These are phyloP conservation scores for Chrysomallon squamiferum DNA, from an alignment of 1,140 invertebrate genomes.

Conservation along the genomic window DNA sequence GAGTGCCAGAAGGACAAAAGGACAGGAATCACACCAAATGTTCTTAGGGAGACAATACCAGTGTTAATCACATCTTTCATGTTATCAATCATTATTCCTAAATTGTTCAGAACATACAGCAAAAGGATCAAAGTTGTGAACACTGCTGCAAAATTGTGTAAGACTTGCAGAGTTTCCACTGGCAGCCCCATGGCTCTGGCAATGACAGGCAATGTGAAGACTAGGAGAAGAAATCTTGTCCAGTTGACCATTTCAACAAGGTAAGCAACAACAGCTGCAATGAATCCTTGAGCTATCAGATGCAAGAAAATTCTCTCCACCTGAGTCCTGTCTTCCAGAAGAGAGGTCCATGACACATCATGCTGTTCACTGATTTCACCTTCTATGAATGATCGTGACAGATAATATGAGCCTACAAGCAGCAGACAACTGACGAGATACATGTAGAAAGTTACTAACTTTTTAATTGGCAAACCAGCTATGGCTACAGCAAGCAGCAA, in stretches of 20 bases:
- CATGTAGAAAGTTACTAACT: slow-evolving; percentile 67
- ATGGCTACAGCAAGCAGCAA: slow-evolving; percentile 65
- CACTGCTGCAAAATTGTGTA: slow-evolving; percentile 66
- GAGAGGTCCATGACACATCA: slow-evolving; percentile 37
- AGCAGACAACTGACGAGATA: slow-evolving; percentile 65
- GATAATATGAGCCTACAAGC: slow-evolving; percentile 61
- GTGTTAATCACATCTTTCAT: slow-evolving; percentile 53
- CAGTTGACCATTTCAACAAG: slow-evolving; percentile 65
- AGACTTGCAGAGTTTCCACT: slow-evolving; percentile 59
- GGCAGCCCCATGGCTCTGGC: slow-evolving; percentile 64
- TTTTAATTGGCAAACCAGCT: slow-evolving; percentile 65
- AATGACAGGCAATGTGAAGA: slow-evolving; percentile 66
- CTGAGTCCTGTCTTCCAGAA: slow-evolving; percentile 47
- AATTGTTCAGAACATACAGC: slow-evolving; percentile 64
- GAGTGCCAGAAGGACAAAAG: slow-evolving; percentile 61
- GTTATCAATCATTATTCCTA: slow-evolving; percentile 62
- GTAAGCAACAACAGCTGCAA: slow-evolving; percentile 63
- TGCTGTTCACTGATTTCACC: slow-evolving; percentile 49
- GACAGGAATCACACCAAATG: slow-evolving; percentile 60
- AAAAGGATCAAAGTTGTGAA: slow-evolving; percentile 61
- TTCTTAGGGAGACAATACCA: slow-evolving; percentile 39
- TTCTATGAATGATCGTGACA: slow-evolving; percentile 65
- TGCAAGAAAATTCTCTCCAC: slow-evolving; percentile 57
- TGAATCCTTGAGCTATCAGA: slow-evolving; percentile 61
- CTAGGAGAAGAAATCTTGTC: slow-evolving; percentile 56